A percentile compares a stretch with the other conserved stretches of the same genome.
Conservation (phyloP, 2,888 invertebrate genomes). For the Lissocephala sabroskyi region DNA sequence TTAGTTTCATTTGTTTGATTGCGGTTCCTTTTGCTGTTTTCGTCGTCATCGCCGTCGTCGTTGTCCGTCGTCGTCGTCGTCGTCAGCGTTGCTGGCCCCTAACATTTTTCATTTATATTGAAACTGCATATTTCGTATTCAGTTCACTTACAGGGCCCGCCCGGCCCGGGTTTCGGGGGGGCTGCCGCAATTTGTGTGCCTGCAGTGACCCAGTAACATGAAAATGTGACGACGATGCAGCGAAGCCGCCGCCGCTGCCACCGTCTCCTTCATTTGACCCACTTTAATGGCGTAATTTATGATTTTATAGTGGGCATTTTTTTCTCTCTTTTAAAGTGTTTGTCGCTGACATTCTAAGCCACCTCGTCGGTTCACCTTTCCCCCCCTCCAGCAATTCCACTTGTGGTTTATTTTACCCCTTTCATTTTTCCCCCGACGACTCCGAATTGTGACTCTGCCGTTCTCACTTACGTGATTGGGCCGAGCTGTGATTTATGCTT, state of each 20-base stretch:
- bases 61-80: too few species aligned
- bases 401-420: slow-evolving; percentile 1
- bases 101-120: slow-evolving; percentile 62
- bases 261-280: slow-evolving; percentile 68
- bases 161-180: neutral
- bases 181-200: slow-evolving; percentile 62
- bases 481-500: slow-evolving; percentile 30
- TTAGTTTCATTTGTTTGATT: slow-evolving; percentile 49
- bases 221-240: slow-evolving; percentile 52
- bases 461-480: too few species aligned
- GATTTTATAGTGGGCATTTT: slow-evolving; percentile 66
- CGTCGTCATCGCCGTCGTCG: too few species aligned
- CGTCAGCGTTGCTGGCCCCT: too few species aligned
- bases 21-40: slow-evolving; percentile 53
- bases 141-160: slow-evolving; percentile 4
- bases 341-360: slow-evolving; percentile 21
- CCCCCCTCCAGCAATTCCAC: too few species aligned
- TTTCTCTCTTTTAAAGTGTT: slow-evolving; percentile 25
- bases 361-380: too few species aligned
- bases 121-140: slow-evolving; percentile 36
- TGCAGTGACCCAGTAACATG: slow-evolving; percentile 66
- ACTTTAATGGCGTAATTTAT: slow-evolving; percentile 67
- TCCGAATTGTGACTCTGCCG: slow-evolving; percentile 17
- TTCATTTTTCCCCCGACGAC: neutral
- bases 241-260: slow-evolving; percentile 27